Base-by-base conservation (phyloP, 2,113 vertebrate species). In the Hassar affinis region DNA sequence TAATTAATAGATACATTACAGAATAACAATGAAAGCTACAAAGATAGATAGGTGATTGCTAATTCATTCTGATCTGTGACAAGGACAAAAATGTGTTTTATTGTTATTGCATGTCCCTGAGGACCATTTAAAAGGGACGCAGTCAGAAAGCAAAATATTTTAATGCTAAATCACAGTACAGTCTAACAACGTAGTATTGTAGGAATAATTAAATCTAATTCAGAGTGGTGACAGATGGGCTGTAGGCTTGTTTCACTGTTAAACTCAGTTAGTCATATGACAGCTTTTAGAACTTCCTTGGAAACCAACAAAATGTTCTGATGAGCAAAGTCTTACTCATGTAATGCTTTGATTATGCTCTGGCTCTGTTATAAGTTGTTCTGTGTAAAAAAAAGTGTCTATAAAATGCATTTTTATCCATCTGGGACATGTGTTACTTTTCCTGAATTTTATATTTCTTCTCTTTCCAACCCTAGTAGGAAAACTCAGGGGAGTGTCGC, bases 191-290 rank as follows among this genome's bases (percentile, higher is more conserved):
- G 8, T 25, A 27, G 66, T 42, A 56, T n/a, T 56, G 27, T 33
- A 38, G 33, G 14, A 56, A 56, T 38, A 81, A 54, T 42, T 38
- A 69, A 9, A 27, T 56, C 49, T 68, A 22, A 33, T 38, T 52
- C 49, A 54, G 79, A 56, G 30, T 81, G 22, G 49, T 56, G 62
- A 81, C 79, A 68, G 79, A 69, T 69, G 78, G 62, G 66, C 33
- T 42, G 66, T 25, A 81, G 64, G 49, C 62, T 68, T 81, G 27
- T 54, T 69, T 69, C 64, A 66, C 33, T 64, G 66, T 35, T 33
- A 25, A 80, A n/a, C 15, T 52, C 35, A 17, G 2, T 80, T 64
- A 81, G 64, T 81, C 79, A 81, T 81, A 33, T 81, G 64, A 81
- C 64, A 81, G 51, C 33, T 80, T 80, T 68, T 68, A n/a, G 17